phyloP scores from a whole-genome alignment of 2,888 invertebrate species.

The Cerastoderma edule region DNA sequence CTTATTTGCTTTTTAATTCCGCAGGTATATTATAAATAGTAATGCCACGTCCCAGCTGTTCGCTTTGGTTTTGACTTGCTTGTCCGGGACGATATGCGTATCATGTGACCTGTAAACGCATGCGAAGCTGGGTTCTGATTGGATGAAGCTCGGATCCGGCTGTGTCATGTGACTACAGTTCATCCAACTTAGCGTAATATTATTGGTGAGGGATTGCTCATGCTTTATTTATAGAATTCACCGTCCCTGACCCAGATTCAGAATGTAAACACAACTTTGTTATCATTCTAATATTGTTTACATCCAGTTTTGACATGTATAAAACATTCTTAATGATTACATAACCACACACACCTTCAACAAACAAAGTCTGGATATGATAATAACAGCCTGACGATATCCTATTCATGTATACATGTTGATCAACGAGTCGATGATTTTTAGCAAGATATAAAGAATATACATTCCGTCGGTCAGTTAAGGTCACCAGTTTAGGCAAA shows the following conservation, averaged over 20 bases:
- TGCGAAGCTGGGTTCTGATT: conserved; percentile 13
- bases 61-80: conserved; percentile 16
- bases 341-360: no score
- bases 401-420: no score
- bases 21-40: background rate
- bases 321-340: no score
- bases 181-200: background rate
- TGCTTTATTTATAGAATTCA: background rate
- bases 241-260: background rate
- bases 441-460: no score
- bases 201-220: conserved; percentile 7
- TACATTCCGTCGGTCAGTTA: no score
- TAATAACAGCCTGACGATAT: no score
- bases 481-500: no score
- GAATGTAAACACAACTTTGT: conserved; percentile 2
- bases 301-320: no score
- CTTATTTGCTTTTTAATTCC: background rate
- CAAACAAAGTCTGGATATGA: no score
- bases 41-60: conserved; percentile 23
- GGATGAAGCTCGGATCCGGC: conserved; percentile 13
- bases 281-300: no score
- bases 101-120: conserved; percentile 32
- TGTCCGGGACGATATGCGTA: no score
- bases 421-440: no score
- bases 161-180: conserved; percentile 12